A percentile compares a stretch with the other conserved stretches of the same genome.
These are phyloP conservation scores for Drosophila barbarae DNA, from an alignment of 2,888 invertebrate genomes.

Conservation along the genomic window DNA sequence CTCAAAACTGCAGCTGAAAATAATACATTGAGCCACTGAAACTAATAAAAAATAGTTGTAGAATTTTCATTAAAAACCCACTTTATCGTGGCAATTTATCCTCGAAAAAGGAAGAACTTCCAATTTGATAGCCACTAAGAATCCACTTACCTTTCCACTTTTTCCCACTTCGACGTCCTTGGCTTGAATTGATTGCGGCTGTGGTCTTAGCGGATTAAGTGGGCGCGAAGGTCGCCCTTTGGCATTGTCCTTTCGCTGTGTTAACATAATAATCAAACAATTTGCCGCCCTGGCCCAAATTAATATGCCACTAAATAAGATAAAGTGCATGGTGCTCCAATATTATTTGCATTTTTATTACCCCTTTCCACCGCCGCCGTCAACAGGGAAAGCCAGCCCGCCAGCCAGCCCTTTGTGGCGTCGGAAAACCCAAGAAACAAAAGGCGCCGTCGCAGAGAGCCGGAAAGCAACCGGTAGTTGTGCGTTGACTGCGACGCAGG, in stretches of 20 bases:
- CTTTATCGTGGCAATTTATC: not conserved
- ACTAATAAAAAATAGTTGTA: not conserved
- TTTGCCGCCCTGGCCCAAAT: conserved; percentile 49
- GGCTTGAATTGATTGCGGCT: conserved; percentile 15
- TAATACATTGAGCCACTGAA: not conserved
- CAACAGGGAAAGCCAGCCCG: not conserved
- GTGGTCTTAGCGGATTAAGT: conserved; percentile 6
- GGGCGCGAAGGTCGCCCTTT: conserved; percentile 43
- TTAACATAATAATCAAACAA: conserved; percentile 43
- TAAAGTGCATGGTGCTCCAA: conserved; percentile 62
- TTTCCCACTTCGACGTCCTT: not conserved
- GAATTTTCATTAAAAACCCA: not conserved
- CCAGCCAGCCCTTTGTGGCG: not conserved
- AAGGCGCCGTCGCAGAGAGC: conserved; percentile 30
- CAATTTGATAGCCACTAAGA: not conserved
- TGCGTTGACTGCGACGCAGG: conserved; percentile 22
- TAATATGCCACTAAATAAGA: conserved; percentile 65
- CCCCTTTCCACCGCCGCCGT: conserved; percentile 22
- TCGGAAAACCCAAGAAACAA: conserved; percentile 4
- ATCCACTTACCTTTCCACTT: conserved; percentile 21
- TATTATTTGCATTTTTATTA: conserved; percentile 66
- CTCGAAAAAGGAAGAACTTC: not conserved
- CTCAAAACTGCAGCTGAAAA: not conserved
- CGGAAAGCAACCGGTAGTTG: conserved; percentile 70
- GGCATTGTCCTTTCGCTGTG: conserved; percentile 30